Base-by-base conservation (phyloP, 1,140 invertebrate genomes). In the Apis laboriosa region DNA sequence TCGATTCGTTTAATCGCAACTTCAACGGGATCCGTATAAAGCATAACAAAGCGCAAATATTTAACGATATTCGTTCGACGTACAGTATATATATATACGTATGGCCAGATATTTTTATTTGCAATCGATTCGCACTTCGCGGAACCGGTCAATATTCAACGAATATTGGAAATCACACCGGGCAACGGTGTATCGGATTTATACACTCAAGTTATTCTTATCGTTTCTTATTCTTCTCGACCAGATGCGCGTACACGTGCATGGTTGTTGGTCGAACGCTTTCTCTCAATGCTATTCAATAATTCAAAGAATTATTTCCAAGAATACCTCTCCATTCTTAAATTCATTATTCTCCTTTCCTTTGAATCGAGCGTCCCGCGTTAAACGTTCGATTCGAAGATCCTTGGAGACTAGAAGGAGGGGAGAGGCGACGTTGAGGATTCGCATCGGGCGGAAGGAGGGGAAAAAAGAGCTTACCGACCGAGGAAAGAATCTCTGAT, bases 1-100 rank as follows among this genome's bases (percentile, higher is more conserved):
- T 7, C 21, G 55, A 82, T 77, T 77, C 55, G 53, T 82, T 82
- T 76, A 24, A 43, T 34, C 24, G 24, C 24, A 56, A 68, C 68
- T 81, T 77, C 71, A 19, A 15, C 51, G 17, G 28, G 19, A 1
- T 49, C 43, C 34, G 63, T 53, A 56, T 53, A 64, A 60, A 60
- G 28, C 64, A 81, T 76, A 77, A 68, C 63, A 81, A 28, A 75
- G 64, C 13, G 80, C 80, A 82, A 82, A 82, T 82, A 82, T 82
- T 82, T 82, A 61, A 81, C 80, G 55, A 60, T 19, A 19, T 13
- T 11, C 55, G 24, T 56, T 43, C 73, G 63, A 68, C 51, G 55
- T 55, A 60, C 66, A 58, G 73, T 19, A 55, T 7, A 43, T 7
- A 43, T 43, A 7, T 7, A 43, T 0, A 43, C 5, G 55, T 56